phyloP scores from a whole-genome alignment of 2,888 invertebrate genomes.

The Boloria selene region DNA sequence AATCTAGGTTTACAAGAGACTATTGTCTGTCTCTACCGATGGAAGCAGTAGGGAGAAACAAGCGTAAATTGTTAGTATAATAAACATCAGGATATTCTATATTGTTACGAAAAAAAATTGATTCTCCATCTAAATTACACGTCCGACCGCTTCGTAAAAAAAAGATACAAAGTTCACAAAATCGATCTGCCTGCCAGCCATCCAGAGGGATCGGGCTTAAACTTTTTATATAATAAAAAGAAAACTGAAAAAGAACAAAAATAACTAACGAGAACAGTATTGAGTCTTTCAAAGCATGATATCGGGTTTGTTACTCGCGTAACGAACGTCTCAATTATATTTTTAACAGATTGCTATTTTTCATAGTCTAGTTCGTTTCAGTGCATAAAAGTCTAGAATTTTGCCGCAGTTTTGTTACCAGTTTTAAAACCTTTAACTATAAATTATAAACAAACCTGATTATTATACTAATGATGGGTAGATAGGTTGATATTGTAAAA shows the following conservation, averaged over 20 bases:
- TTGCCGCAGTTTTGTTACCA: too few species aligned
- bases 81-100: too few species aligned
- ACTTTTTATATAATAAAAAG: constrained; percentile 31
- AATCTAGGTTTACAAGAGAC: too few species aligned
- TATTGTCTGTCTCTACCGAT: too few species aligned
- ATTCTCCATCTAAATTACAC: constrained; percentile 8
- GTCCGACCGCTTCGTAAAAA: constrained; percentile 9
- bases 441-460: too few species aligned
- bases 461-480: too few species aligned
- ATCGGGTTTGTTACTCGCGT: constrained; percentile 28
- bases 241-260: constrained; percentile 26
- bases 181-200: constrained; percentile 19
- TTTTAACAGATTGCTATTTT: not conserved
- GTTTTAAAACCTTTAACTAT: too few species aligned
- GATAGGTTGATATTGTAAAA: too few species aligned
- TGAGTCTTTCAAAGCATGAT: constrained; percentile 31
- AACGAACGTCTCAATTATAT: constrained; percentile 19
- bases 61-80: too few species aligned
- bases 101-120: constrained; percentile 3
- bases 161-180: constrained; percentile 6
- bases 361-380: not conserved
- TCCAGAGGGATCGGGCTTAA: constrained; percentile 20
- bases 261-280: constrained; percentile 35
- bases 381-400: too few species aligned
- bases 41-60: too few species aligned